These are phyloP conservation scores for Chlamydotis undulata DNA, from an alignment of 2,113 vertebrate species.

Conservation along the genomic window DNA sequence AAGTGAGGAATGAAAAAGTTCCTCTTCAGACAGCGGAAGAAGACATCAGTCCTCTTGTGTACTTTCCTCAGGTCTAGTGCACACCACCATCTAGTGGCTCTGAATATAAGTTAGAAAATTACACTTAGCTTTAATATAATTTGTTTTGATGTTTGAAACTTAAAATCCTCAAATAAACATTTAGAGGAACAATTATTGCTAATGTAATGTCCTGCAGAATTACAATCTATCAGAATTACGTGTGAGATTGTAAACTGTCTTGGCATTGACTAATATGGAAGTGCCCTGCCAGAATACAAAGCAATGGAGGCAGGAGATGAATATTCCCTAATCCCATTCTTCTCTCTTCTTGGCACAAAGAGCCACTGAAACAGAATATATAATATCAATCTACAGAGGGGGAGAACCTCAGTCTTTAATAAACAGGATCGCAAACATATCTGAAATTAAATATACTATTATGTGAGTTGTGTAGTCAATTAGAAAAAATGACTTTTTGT, in stretches of 20 bases:
- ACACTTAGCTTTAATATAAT: neutral
- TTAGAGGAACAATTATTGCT: neutral
- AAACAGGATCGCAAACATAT: neutral
- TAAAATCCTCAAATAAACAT: neutral
- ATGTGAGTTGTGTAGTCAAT: neutral
- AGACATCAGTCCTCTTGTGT: neutral
- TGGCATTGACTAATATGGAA: neutral
- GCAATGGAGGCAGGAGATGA: neutral
- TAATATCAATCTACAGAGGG: neutral
- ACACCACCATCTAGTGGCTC: slow-evolving; percentile 47
- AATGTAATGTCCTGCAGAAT: neutral
- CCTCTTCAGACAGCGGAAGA: neutral
- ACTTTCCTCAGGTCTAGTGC: slow-evolving; percentile 18
- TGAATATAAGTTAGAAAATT: neutral
- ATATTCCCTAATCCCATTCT: neutral
- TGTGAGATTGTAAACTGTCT: neutral
- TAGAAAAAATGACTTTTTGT: neutral
- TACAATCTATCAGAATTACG: neutral
- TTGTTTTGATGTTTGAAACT: neutral
- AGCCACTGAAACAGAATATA: neutral
- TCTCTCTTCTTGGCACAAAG: neutral
- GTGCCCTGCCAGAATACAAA: neutral
- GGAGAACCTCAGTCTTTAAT: neutral
- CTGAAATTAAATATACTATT: neutral
- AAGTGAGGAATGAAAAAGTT: neutral